Conservation (phyloP, 2,888 invertebrate species). For the Tridacna crocea region DNA sequence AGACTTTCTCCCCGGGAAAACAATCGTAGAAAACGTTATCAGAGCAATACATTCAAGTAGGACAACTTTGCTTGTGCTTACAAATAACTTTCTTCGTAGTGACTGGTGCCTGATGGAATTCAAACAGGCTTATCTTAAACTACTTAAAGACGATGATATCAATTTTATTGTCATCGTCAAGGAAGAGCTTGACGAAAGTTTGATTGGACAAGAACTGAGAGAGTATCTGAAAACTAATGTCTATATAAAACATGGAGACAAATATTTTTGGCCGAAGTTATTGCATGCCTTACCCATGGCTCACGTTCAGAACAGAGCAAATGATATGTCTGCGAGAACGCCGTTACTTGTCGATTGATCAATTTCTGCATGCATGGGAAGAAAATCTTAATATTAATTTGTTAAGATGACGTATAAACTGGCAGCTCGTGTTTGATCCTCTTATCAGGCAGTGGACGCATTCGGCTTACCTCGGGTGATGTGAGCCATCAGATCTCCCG, state of each 20-base stretch:
- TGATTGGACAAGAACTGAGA: conserved; percentile 40
- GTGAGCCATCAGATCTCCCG: too few relatives aligned
- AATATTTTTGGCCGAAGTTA: conserved; percentile 40
- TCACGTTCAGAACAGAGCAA: neutral
- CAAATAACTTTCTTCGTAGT: conserved; percentile 49
- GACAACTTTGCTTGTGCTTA: conserved; percentile 42
- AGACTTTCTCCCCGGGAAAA: conserved; percentile 39
- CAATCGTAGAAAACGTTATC: conserved; percentile 41
- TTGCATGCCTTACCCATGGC: conserved; percentile 35
- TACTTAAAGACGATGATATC: conserved; percentile 32
- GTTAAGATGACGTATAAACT: too few relatives aligned
- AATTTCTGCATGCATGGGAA: too few relatives aligned
- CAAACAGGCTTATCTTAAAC: conserved; percentile 38
- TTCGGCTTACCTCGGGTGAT: too few relatives aligned
- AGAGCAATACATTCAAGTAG: conserved; percentile 38
- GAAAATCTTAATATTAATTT: too few relatives aligned
- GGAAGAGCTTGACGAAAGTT: conserved; percentile 36
- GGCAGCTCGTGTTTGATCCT: too few relatives aligned
- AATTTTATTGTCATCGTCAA: conserved; percentile 36
- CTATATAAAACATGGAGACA: conserved; percentile 32
- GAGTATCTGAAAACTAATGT: conserved; percentile 38
- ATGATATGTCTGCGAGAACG: neutral
- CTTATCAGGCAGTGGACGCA: too few relatives aligned
- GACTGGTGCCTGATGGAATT: conserved; percentile 55
- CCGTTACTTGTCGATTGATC: neutral